Percentiles rank a stretch among this genome's conserved stretches.
Evolutionary conservation across 2,113 vertebrate species (phyloP).

Genomic region (Aramus guarauna): DNA sequence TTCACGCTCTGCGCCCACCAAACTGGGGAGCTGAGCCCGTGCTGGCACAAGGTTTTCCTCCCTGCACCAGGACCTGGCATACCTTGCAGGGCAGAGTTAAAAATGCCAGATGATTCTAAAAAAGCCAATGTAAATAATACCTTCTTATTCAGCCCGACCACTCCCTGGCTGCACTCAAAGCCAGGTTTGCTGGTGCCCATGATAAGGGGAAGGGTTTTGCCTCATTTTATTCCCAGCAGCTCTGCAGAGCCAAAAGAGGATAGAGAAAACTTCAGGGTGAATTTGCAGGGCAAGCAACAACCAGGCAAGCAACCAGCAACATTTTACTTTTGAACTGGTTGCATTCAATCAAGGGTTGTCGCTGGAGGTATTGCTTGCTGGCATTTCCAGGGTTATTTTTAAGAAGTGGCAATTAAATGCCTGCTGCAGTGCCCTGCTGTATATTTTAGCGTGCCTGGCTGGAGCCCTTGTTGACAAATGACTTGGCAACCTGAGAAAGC

Average conservation of each 20-base stretch:
- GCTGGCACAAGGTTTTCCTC: background rate
- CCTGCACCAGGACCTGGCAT: background rate
- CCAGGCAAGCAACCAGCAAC: background rate
- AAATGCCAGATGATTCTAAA: background rate
- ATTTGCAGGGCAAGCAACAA: background rate
- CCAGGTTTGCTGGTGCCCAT: background rate
- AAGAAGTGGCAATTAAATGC: background rate
- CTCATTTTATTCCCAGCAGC: background rate
- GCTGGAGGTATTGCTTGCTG: background rate
- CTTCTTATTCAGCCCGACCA: background rate
- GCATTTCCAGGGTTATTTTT: background rate
- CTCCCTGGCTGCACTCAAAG: background rate
- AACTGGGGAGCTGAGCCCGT: background rate
- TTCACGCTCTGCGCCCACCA: fast-evolving
- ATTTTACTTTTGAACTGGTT: background rate
- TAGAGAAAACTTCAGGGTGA: background rate
- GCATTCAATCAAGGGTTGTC: background rate
- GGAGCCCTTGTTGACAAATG: constrained; percentile 10
- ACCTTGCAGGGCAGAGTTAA: background rate
- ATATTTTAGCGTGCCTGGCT: background rate
- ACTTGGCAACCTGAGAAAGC: background rate
- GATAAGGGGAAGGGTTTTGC: background rate
- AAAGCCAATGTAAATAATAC: background rate
- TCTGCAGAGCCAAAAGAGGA: background rate
- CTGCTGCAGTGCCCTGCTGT: background rate